Percentiles rank a stretch among this genome's conserved stretches.
Evolutionary conservation across 2,797 vertebrate genomes (phyloP).

Genomic region (Rallus crepitans): DNA sequence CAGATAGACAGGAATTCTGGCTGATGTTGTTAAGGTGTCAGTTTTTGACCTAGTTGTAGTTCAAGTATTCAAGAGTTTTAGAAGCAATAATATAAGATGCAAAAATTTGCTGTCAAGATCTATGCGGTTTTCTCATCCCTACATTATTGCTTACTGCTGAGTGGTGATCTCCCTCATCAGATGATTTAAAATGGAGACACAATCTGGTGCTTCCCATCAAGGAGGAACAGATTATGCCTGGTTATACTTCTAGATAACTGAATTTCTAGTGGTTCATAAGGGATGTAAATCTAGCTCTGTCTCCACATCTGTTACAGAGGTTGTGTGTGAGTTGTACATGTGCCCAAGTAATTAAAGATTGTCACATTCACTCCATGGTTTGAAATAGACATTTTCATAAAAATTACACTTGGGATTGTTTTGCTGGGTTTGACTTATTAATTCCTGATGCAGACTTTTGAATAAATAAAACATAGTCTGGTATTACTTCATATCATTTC

Average conservation of each 20-base stretch:
- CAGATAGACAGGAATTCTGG: not conserved
- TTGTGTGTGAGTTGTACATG: not conserved
- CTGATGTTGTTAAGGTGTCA: not conserved
- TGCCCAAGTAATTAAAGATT: not conserved
- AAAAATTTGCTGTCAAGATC: not conserved
- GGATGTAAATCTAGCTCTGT: not conserved
- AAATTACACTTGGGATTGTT: slow-evolving; percentile 10
- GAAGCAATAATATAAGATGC: accelerated
- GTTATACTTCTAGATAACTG: not conserved
- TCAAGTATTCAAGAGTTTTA: not conserved
- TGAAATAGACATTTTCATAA: not conserved
- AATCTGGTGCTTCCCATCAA: not conserved
- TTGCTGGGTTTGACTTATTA: not conserved
- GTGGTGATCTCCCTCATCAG: not conserved
- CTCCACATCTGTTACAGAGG: not conserved
- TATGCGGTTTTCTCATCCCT: not conserved
- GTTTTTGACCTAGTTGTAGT: not conserved
- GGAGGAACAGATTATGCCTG: not conserved
- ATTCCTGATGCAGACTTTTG: not conserved
- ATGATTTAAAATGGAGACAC: not conserved
- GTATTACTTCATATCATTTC: slow-evolving; percentile 2
- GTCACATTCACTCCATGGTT: not conserved
- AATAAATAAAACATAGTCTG: slow-evolving; percentile 40
- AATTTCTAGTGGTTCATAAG: not conserved
- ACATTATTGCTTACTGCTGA: accelerated